Percentiles rank a stretch among this genome's conserved stretches.
phyloP scores from a whole-genome alignment of 2,113 vertebrate species.

The Anas platyrhynchos region DNA sequence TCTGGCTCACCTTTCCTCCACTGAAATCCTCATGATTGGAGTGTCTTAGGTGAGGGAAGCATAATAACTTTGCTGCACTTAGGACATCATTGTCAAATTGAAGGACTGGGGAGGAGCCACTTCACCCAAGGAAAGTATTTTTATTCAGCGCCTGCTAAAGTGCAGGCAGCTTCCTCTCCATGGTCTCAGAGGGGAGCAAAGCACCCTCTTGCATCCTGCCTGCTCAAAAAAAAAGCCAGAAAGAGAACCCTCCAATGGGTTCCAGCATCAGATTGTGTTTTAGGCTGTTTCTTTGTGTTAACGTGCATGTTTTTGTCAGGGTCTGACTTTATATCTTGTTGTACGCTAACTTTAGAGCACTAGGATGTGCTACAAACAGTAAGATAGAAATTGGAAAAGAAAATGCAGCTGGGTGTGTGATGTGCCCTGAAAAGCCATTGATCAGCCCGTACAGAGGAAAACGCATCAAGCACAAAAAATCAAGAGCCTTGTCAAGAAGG shows the following conservation, averaged over 20 bases:
- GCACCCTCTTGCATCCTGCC: neutral
- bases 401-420: neutral
- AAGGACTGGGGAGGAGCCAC: neutral
- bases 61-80: neutral
- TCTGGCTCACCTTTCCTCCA: neutral
- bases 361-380: neutral
- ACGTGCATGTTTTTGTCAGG: neutral
- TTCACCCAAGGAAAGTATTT: slow-evolving; percentile 26
- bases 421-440: neutral
- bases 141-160: neutral
- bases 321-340: neutral
- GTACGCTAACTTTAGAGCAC: neutral
- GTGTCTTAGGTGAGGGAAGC: neutral
- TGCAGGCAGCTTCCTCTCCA: neutral
- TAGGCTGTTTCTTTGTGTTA: neutral
- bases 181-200: neutral
- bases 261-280: neutral
- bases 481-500: neutral
- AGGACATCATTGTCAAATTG: slow-evolving; percentile 29
- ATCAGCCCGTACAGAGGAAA: neutral
- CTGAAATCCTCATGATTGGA: slow-evolving; percentile 14
- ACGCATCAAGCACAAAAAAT: neutral
- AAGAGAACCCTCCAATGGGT: neutral
- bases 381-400: neutral
- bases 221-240: neutral